A percentile compares a stretch with the other conserved stretches of the same genome.
phyloP scores from a whole-genome alignment of 2,888 invertebrate genomes.

The Cosmopolites sordidus region DNA sequence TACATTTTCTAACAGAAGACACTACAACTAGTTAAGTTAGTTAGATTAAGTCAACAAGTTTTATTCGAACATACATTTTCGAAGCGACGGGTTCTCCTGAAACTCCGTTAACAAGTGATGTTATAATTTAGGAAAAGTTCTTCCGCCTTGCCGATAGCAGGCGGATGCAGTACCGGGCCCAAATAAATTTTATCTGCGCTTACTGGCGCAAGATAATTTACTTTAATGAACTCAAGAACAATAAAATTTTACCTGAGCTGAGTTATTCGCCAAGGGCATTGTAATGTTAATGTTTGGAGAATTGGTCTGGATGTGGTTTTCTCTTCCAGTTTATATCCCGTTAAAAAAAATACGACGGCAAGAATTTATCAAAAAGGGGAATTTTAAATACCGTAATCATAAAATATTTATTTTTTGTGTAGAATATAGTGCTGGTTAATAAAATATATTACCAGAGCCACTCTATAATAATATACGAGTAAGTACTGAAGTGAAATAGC shows the following conservation, averaged over 20 bases:
- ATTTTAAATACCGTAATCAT: too few relatives aligned
- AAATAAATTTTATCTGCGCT: constrained; percentile 9
- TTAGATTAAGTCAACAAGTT: constrained; percentile 11
- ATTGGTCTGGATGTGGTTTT: too few relatives aligned
- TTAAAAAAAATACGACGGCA: too few relatives aligned
- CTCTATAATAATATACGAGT: too few relatives aligned
- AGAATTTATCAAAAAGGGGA: too few relatives aligned
- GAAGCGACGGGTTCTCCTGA: constrained; percentile 2
- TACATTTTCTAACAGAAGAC: too few relatives aligned
- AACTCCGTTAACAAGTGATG: constrained; percentile 7
- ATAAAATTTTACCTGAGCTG: constrained; percentile 15
- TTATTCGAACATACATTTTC: constrained; percentile 6
- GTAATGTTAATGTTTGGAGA: constrained; percentile 10
- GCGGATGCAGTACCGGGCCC: constrained; percentile 1
- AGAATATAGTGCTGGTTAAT: too few relatives aligned
- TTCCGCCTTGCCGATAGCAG: background rate
- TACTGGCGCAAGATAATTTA: constrained; percentile 17
- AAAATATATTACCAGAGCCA: too few relatives aligned
- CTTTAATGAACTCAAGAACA: constrained; percentile 19
- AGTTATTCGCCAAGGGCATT: constrained; percentile 10
- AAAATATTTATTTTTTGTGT: too few relatives aligned
- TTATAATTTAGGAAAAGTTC: constrained; percentile 12
- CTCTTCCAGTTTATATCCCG: too few relatives aligned
- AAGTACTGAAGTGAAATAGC: too few relatives aligned
- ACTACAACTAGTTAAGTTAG: constrained; percentile 1